Evolutionary conservation across 2,797 vertebrate genomes (phyloP).

Genomic region (Choloepus didactylus): DNA sequence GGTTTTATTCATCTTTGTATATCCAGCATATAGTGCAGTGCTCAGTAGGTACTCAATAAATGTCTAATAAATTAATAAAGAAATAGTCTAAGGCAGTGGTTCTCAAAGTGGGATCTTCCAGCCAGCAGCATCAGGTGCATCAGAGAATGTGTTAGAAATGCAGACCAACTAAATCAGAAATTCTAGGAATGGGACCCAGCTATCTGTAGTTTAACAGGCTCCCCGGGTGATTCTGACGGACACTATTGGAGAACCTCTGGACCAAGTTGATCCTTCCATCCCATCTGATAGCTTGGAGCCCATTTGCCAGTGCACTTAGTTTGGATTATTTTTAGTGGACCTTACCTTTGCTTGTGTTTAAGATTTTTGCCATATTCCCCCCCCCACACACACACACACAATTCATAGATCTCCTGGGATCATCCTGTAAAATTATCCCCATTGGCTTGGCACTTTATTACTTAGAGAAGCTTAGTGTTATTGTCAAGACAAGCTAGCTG

Average conservation of each 20-base stretch:
- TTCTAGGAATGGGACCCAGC: not conserved
- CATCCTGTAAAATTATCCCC: not conserved
- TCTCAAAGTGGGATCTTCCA: not conserved
- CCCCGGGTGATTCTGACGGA: not conserved
- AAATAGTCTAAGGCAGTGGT: not conserved
- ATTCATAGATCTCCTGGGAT: not conserved
- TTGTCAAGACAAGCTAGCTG: not conserved
- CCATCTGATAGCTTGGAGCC: not conserved
- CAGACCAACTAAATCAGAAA: not conserved
- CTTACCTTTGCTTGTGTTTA: not conserved
- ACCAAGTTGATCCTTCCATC: not conserved
- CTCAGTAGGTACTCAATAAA: not conserved
- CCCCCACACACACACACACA: not conserved
- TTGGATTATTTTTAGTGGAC: not conserved
- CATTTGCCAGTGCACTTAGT: not conserved
- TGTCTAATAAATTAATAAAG: not conserved
- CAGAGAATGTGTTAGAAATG: slow-evolving; percentile 3
- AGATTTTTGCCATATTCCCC: not conserved
- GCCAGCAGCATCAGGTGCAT: not conserved
- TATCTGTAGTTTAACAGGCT: not conserved
- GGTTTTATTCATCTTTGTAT: not conserved
- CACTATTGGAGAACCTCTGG: not conserved
- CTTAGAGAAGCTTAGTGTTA: slow-evolving; percentile 1
- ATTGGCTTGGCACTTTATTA: not conserved
- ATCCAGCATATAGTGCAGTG: not conserved